These are phyloP conservation scores for Amazona vittata DNA, from an alignment of 2,113 vertebrate genomes.

Conservation along the genomic window DNA sequence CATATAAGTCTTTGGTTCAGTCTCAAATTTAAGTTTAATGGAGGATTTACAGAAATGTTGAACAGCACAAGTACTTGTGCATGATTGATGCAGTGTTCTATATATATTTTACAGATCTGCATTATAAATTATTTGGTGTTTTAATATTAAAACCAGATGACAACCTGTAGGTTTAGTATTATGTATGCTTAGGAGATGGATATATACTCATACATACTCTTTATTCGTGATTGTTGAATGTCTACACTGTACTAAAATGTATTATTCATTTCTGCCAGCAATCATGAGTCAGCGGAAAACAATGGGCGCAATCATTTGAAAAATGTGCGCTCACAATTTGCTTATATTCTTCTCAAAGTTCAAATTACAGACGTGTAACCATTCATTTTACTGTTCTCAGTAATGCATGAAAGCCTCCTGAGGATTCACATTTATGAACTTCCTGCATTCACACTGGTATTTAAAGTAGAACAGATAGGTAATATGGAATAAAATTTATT, in stretches of 20 bases:
- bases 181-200: background rate
- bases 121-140: slow-evolving; percentile 60
- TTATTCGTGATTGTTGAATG: background rate
- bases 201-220: background rate
- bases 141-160: slow-evolving; percentile 72
- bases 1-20: slow-evolving; percentile 40
- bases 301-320: slow-evolving; percentile 21
- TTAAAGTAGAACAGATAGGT: slow-evolving; percentile 18
- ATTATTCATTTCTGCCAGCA: slow-evolving; percentile 43
- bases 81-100: slow-evolving; percentile 57
- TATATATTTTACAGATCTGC: slow-evolving; percentile 44
- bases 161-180: slow-evolving; percentile 1
- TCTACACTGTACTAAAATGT: slow-evolving; percentile 14
- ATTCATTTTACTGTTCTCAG: slow-evolving; percentile 32
- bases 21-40: slow-evolving; percentile 58
- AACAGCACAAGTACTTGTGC: slow-evolving; percentile 30
- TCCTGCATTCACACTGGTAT: background rate
- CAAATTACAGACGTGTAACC: slow-evolving; percentile 32
- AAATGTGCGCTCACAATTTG: slow-evolving; percentile 15
- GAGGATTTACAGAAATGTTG: slow-evolving; percentile 59
- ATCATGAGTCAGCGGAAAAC: slow-evolving; percentile 29
- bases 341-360: slow-evolving; percentile 21
- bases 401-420: background rate
- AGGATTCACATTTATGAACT: slow-evolving; percentile 34
- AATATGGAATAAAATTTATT: background rate